Conservation (phyloP, 2,113 vertebrate genomes). For the Galemys pyrenaicus region DNA sequence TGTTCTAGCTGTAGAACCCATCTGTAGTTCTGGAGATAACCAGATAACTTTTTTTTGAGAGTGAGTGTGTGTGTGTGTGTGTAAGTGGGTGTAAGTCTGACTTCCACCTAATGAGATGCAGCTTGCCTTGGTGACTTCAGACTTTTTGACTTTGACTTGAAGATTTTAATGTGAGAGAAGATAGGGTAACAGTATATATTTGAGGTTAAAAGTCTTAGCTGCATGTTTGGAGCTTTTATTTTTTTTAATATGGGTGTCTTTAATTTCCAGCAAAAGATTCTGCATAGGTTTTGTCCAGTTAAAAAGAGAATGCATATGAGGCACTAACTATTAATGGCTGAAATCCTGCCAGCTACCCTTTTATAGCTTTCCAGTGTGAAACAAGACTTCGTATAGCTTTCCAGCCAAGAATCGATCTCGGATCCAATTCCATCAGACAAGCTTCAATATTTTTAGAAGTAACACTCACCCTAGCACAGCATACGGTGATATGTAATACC, state of each 20-base stretch:
- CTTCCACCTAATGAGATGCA: background rate
- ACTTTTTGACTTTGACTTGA: background rate
- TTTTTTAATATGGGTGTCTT: background rate
- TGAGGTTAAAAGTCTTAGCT: background rate
- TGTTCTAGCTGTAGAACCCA: no score
- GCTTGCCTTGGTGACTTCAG: background rate
- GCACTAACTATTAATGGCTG: background rate
- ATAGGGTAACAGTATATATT: background rate
- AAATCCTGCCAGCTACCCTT: slow-evolving; percentile 44
- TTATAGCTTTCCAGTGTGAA: slow-evolving; percentile 42
- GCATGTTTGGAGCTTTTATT: background rate
- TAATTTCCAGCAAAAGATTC: slow-evolving; percentile 53
- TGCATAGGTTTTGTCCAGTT: slow-evolving; percentile 31
- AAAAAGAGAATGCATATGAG: background rate
- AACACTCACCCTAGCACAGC: slow-evolving; percentile 40
- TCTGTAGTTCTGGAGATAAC: background rate
- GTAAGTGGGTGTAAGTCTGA: background rate
- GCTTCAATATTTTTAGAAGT: slow-evolving; percentile 73
- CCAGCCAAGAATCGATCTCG: slow-evolving; percentile 51
- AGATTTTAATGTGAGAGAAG: background rate
- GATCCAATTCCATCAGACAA: slow-evolving; percentile 58
- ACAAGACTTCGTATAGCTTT: background rate
- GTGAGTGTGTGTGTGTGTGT: background rate
- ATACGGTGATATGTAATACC: slow-evolving; percentile 57
- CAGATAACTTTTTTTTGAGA: background rate